Conservation (phyloP, 2,888 invertebrate genomes). For the Hyposoter dolosus region DNA sequence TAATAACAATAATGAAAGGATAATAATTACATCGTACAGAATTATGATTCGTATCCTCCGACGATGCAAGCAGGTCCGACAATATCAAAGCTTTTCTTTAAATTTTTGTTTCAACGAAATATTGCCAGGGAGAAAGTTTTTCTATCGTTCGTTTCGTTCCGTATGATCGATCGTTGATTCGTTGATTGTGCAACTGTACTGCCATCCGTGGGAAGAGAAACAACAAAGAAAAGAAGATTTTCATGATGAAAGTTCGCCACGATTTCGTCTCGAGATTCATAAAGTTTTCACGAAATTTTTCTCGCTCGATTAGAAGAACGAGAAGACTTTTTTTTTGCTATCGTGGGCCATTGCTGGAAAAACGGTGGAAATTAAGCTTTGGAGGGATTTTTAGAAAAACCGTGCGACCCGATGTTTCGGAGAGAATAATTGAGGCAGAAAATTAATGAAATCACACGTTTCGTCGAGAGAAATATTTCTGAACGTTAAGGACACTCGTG, state of each 20-base stretch:
- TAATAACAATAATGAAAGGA: constrained; percentile 34
- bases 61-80: constrained; percentile 40
- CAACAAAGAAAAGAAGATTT: no score
- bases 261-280: no score
- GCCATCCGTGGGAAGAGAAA: no score
- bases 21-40: constrained; percentile 54
- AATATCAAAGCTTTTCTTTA: constrained; percentile 1
- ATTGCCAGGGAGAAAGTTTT: background rate
- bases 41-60: constrained; percentile 47
- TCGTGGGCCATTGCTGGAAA: background rate
- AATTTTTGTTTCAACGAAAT: background rate
- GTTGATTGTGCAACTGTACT: background rate
- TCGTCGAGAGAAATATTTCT: background rate
- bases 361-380: no score
- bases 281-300: no score
- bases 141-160: background rate
- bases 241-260: no score
- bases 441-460: no score
- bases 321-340: background rate
- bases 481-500: constrained; percentile 5
- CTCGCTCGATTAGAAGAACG: background rate
- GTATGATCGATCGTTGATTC: background rate
- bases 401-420: background rate
- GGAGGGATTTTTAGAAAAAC: no score
- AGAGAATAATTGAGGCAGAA: no score